Conservation (phyloP, 2,113 vertebrate genomes). For the Carollia perspicillata region DNA sequence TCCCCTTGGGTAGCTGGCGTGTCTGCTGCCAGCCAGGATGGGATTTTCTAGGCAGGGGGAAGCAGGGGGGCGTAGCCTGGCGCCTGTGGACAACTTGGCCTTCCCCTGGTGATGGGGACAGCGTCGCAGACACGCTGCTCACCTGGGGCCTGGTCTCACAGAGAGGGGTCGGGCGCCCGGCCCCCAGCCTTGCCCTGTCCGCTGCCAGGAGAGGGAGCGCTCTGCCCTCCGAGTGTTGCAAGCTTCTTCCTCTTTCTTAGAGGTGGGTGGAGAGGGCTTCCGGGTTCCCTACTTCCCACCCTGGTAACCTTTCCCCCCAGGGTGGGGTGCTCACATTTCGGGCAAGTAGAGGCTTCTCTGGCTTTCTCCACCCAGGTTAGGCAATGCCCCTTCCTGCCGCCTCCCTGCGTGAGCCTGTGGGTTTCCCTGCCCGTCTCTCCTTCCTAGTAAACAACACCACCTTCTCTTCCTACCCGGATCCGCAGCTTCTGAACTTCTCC, state of each 20-base stretch:
- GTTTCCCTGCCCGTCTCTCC: not conserved
- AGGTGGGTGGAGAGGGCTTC: constrained; percentile 60
- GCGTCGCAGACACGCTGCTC: not conserved
- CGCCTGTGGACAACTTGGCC: not conserved
- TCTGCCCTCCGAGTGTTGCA: constrained; percentile 36
- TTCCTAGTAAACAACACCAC: constrained; percentile 53
- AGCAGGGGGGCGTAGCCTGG: not conserved
- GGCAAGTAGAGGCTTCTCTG: constrained; percentile 54
- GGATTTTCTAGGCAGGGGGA: not conserved
- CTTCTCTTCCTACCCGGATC: not conserved
- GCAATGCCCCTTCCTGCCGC: constrained; percentile 64
- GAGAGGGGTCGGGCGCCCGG: not conserved
- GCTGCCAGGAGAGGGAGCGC: not conserved
- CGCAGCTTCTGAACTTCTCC: not conserved
- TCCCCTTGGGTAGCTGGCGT: not conserved
- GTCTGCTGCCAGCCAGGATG: not conserved
- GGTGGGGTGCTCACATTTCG: constrained; percentile 69
- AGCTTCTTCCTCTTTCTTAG: constrained; percentile 74
- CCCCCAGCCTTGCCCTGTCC: not conserved
- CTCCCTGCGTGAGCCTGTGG: not conserved
- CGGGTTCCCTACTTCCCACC: constrained; percentile 44
- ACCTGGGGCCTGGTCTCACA: not conserved
- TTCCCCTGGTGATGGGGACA: not conserved
- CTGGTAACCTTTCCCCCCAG: constrained; percentile 56
- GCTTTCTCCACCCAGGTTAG: constrained; percentile 72